Conservation (phyloP, 2,797 vertebrate genomes). For the Pipistrellus pipistrellus region DNA sequence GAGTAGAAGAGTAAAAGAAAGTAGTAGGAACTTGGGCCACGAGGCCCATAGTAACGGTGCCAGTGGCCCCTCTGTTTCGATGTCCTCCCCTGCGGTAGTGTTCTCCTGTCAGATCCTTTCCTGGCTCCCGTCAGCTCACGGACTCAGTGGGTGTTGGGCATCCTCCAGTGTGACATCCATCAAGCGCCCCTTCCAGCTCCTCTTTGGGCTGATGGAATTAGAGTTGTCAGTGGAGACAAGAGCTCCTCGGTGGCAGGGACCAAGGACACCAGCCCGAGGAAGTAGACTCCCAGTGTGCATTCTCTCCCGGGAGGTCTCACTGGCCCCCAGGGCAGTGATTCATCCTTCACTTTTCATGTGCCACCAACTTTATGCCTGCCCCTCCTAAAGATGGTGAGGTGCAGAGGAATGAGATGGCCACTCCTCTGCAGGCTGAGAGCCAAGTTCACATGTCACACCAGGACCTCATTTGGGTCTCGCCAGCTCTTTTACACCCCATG, state of each 20-base stretch:
- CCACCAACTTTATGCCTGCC: constrained; percentile 58
- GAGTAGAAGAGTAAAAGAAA: not conserved
- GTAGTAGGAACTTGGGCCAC: too few species aligned
- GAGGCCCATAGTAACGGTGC: not conserved
- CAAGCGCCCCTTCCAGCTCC: not conserved
- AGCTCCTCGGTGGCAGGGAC: not conserved
- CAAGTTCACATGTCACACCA: not conserved
- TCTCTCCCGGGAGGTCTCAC: not conserved
- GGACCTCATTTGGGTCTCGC: not conserved
- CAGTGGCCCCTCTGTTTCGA: not conserved
- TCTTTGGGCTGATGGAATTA: constrained; percentile 58
- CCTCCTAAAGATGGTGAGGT: not conserved
- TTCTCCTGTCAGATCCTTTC: constrained; percentile 31
- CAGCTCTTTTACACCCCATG: not conserved
- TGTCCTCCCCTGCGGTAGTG: too few species aligned
- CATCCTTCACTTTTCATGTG: constrained; percentile 71
- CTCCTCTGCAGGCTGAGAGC: not conserved
- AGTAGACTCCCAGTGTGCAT: not conserved
- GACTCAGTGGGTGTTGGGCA: not conserved
- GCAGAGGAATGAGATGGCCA: not conserved
- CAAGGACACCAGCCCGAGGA: not conserved
- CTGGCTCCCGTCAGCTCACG: not conserved
- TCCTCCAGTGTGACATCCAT: constrained; percentile 28
- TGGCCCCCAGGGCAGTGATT: not conserved
- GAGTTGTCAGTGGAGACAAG: constrained; percentile 48